These are phyloP conservation scores for Hucho hucho DNA, from an alignment of 2,113 vertebrate species.

Conservation along the genomic window DNA sequence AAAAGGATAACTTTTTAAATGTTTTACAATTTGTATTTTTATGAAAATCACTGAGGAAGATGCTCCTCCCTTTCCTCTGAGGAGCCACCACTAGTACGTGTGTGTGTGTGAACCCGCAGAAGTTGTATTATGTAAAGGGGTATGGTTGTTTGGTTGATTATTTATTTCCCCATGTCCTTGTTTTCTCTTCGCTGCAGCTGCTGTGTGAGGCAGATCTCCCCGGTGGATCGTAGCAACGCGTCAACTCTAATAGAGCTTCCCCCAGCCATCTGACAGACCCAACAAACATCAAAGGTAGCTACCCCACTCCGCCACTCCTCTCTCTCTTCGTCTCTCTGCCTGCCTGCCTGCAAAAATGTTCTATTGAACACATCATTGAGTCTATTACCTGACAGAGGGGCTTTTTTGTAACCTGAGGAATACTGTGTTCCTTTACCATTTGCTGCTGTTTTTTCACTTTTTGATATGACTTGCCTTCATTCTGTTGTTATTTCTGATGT, in stretches of 20 bases:
- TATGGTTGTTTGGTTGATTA: conserved; percentile 21
- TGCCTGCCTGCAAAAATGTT: conserved; percentile 53
- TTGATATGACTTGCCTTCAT: conserved; percentile 39
- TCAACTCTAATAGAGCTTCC: conserved; percentile 45
- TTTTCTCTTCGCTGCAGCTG: conserved; percentile 38
- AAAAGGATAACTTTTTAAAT: too few relatives aligned
- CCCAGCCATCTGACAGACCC: conserved; percentile 51
- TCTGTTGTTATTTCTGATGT: conserved; percentile 38
- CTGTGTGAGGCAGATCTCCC: conserved; percentile 50
- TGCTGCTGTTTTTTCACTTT: conserved; percentile 12
- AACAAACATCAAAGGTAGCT: conserved; percentile 66
- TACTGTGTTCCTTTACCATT: neutral
- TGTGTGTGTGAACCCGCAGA: neutral
- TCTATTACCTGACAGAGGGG: conserved; percentile 45
- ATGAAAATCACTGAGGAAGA: too few relatives aligned
- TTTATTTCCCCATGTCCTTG: conserved; percentile 20
- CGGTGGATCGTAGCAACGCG: conserved; percentile 49
- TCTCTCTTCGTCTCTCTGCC: conserved; percentile 2
- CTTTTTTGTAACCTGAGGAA: conserved; percentile 22
- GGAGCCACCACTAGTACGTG: too few relatives aligned
- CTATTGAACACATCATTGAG: conserved; percentile 55
- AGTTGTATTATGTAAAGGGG: conserved; percentile 16
- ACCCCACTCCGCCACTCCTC: conserved; percentile 16
- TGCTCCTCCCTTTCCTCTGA: too few relatives aligned
- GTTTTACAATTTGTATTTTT: too few relatives aligned